A percentile compares a stretch with the other conserved stretches of the same genome.
phyloP scores from a whole-genome alignment of 1,140 invertebrate species.

The Microplitis demolitor region DNA sequence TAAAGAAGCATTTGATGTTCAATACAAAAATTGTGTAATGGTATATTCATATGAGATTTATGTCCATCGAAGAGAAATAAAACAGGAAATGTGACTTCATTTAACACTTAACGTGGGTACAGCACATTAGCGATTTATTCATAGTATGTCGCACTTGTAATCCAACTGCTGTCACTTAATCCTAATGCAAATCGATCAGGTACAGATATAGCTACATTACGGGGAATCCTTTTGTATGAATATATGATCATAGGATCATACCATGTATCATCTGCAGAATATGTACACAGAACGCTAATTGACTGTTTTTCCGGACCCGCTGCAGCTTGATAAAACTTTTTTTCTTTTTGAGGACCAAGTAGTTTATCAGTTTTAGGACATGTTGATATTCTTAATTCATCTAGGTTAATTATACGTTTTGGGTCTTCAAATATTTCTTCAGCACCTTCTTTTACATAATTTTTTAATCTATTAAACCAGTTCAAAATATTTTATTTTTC shows the following conservation, averaged over 20 bases:
- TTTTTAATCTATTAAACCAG: constrained; percentile 36
- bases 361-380: constrained; percentile 47
- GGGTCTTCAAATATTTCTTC: constrained; percentile 33
- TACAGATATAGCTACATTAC: constrained; percentile 24
- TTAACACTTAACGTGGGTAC: constrained; percentile 35
- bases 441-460: constrained; percentile 31
- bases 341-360: constrained; percentile 40
- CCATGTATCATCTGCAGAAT: constrained; percentile 35
- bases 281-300: constrained; percentile 45
- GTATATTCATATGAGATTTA: not conserved
- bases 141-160: constrained; percentile 39
- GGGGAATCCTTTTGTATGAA: constrained; percentile 35
- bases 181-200: constrained; percentile 36
- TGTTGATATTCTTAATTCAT: constrained; percentile 46
- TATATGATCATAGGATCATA: constrained; percentile 42
- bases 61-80: constrained; percentile 44
- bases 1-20: not conserved
- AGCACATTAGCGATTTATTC: constrained; percentile 45
- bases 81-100: constrained; percentile 37
- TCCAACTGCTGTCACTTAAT: constrained; percentile 41
- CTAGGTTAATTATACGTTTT: constrained; percentile 43
- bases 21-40: not conserved
- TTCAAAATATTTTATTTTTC: constrained; percentile 39
- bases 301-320: constrained; percentile 47
- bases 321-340: constrained; percentile 46